A percentile compares a stretch with the other conserved stretches of the same genome.
Conservation (phyloP, 1,140 invertebrate genomes). For the Arctopsyche grandis region DNA sequence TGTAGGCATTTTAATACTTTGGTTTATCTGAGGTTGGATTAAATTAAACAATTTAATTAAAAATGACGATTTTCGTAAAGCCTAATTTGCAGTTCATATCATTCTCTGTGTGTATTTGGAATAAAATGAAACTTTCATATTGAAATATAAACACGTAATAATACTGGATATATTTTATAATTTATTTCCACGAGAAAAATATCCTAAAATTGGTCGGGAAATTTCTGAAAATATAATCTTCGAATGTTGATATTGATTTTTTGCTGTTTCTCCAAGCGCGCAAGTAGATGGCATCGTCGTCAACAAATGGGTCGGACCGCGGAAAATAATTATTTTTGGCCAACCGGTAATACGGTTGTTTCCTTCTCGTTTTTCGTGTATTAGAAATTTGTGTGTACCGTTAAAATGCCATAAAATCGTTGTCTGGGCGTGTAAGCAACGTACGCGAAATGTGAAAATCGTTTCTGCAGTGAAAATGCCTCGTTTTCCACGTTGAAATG, state of each 20-base stretch:
- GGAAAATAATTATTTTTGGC: neutral
- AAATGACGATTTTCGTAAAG: too few relatives aligned
- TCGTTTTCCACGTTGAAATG: neutral
- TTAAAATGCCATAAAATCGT: neutral
- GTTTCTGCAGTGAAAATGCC: too few relatives aligned
- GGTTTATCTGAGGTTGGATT: too few relatives aligned
- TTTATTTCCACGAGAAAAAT: too few relatives aligned
- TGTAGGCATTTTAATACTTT: too few relatives aligned
- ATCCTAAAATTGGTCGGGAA: neutral
- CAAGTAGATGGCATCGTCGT: slow-evolving; percentile 16
- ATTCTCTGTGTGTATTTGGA: too few relatives aligned
- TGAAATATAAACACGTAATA: too few relatives aligned
- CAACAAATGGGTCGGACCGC: neutral
- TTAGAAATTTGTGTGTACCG: neutral
- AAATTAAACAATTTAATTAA: too few relatives aligned
- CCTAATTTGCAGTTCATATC: too few relatives aligned
- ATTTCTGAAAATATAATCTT: neutral
- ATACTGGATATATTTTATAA: too few relatives aligned
- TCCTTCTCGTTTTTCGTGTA: neutral
- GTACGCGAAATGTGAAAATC: neutral
- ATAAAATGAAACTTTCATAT: too few relatives aligned
- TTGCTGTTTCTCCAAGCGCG: neutral
- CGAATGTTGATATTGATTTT: slow-evolving; percentile 14
- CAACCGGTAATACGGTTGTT: neutral
- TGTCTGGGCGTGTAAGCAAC: too few relatives aligned